Evolutionary conservation across 2,888 invertebrate genomes (phyloP), one percentile per base, ranked within the genome.

Genomic region (Spisula subtruncata): DNA sequence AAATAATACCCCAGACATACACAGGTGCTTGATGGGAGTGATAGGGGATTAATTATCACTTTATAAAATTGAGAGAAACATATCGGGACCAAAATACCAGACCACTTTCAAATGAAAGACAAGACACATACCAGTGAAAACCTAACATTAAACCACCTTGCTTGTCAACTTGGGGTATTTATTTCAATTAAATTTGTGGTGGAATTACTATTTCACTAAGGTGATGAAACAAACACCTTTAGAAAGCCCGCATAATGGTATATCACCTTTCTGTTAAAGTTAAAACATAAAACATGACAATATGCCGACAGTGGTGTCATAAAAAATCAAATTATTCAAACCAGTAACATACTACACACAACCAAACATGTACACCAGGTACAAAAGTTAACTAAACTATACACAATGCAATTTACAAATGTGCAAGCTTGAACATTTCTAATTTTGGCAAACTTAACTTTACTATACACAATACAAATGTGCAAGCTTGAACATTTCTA

Each of bases 401-500:
- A 41, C 41, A 41, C 41, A 41, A 41, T 41, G 8, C 41, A 41
- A 41, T n/a, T 56, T 60, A 60, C 60, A 25, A 66, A 41, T 25
- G 10, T 25, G 25, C 60, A n/a, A 66, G 60, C 60, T 66, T 66
- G 60, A 66, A 25, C n/a, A 66, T 66, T 41, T 66, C 60, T 66
- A 66, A 25, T 66, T 66, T 25, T 66, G 25, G 60, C n/a, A n/a
- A n/a, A n/a, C n/a, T n/a, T n/a, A n/a, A n/a, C 60, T 60, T n/a
- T 20, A 20, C 56, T 16, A 16, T 56, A 60, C 60, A 60, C 60
- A 60, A 60, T 60, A 60, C 60, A 25, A 66, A 41, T 25, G 10
- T 25, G 25, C 60, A n/a, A 66, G 60, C 60, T 66, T 66, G 60
- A 66, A 25, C n/a, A 66, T 66, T 41, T 66, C 60, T 66, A 66